These are phyloP conservation scores for Trachurus trachurus DNA, from an alignment of 2,797 vertebrate species.

Conservation along the genomic window DNA sequence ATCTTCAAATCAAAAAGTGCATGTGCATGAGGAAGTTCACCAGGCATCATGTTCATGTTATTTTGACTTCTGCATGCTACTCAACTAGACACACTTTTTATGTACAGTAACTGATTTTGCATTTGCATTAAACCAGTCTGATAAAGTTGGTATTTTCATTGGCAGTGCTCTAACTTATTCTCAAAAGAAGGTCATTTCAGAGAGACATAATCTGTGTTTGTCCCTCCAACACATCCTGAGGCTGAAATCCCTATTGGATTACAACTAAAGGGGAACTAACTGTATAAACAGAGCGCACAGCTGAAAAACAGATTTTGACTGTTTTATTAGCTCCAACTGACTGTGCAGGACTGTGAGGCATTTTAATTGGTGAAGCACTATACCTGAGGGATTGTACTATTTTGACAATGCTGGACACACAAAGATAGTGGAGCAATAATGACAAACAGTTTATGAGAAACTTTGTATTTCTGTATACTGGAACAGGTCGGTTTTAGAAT, in stretches of 20 bases:
- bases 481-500: not conserved
- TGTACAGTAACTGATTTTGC: not conserved
- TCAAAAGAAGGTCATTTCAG: not conserved
- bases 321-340: conserved; percentile 10
- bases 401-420: conserved; percentile 1
- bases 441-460: not conserved
- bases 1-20: conserved; percentile 12
- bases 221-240: conserved; percentile 6
- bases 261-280: not conserved
- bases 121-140: not conserved
- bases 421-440: not conserved
- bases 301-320: conserved; percentile 16
- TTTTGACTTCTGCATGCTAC: conserved; percentile 6
- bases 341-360: not conserved
- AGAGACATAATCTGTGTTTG: not conserved
- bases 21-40: not conserved
- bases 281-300: not conserved
- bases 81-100: not conserved
- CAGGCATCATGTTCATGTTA: not conserved
- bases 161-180: not conserved
- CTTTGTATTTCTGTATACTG: not conserved
- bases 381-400: not conserved
- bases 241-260: conserved; percentile 12
- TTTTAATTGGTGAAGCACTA: conserved; percentile 3
- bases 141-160: not conserved